Evolutionary conservation across 1,140 invertebrate genomes (phyloP).

Genomic region (Pseudomyrmex cubaensis): DNA sequence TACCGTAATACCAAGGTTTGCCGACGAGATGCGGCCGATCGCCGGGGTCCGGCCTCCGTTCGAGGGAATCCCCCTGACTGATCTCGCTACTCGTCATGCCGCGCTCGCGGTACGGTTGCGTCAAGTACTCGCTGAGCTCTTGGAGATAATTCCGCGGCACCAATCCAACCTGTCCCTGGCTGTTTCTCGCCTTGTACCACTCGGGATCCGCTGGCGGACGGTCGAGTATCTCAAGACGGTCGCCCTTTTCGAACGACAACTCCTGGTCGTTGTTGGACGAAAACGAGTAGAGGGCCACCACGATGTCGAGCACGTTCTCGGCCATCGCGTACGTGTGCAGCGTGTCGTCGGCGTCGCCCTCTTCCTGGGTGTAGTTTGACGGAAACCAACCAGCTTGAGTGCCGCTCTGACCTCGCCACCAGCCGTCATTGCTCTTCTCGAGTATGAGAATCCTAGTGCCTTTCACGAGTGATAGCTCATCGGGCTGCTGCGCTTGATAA

Average conservation of each 20-base stretch:
- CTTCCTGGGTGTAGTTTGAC: conserved; percentile 98
- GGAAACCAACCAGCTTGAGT: conserved; percentile 97
- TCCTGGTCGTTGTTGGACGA: conserved; percentile 98
- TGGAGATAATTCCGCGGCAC: conserved; percentile 99
- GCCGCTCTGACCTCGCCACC: conserved; percentile 98
- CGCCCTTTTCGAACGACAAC: conserved; percentile 98
- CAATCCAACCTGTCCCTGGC: conserved; percentile 95
- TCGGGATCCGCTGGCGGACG: conserved; percentile 98
- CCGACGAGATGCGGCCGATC: conserved; percentile 90
- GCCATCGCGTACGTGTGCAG: conserved; percentile 96
- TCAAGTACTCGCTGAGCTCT: conserved; percentile 94
- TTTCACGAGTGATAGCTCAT: conserved; percentile 97
- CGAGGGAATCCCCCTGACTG: conserved; percentile 83
- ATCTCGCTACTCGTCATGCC: conserved; percentile 85
- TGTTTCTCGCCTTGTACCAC: conserved; percentile 98
- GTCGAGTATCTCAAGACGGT: conserved; percentile 97
- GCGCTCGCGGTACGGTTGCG: conserved; percentile 91
- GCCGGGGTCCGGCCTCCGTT: conserved; percentile 82
- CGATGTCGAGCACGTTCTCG: conserved; percentile 97
- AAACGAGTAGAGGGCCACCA: conserved; percentile 97
- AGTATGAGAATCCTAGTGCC: conserved; percentile 97
- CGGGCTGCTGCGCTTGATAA: conserved; percentile 98
- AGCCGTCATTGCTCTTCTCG: conserved; percentile 99
- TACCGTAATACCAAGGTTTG: conserved; percentile 98
- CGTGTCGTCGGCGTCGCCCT: conserved; percentile 92